phyloP scores from a whole-genome alignment of 2,113 vertebrate genomes.

The cattle (Bos taurus) region DNA sequence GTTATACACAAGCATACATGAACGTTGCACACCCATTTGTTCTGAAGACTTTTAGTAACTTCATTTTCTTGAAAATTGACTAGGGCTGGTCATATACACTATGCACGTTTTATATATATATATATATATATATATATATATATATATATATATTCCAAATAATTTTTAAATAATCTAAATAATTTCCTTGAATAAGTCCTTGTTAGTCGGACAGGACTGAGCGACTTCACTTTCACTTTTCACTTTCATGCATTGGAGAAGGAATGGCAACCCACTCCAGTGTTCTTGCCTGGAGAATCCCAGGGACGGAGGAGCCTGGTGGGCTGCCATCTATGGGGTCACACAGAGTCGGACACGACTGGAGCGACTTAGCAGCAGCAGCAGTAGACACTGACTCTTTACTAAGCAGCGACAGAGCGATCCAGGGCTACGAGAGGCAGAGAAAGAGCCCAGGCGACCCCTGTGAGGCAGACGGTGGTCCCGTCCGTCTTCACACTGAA shows the following conservation, averaged over 20 bases:
- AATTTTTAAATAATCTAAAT: background rate
- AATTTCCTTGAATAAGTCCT: background rate
- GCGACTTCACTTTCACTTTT: too few species aligned
- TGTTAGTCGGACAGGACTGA: background rate
- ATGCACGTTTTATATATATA: background rate
- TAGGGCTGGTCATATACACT: background rate
- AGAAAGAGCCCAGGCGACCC: rapidly evolving
- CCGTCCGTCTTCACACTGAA: background rate
- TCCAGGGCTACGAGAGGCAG: rapidly evolving
- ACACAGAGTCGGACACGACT: too few species aligned
- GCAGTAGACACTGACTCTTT: background rate
- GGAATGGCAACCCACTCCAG: too few species aligned
- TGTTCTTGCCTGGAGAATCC: too few species aligned
- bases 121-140: too few species aligned
- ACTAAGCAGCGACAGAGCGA: background rate
- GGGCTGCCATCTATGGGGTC: too few species aligned
- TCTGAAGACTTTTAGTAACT: background rate
- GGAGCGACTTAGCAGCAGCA: too few species aligned
- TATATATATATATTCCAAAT: background rate
- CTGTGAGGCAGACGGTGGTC: rapidly evolving
- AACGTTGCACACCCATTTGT: background rate
- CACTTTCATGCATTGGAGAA: too few species aligned
- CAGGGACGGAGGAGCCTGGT: too few species aligned
- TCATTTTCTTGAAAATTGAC: background rate
- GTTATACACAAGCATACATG: background rate